Base-by-base conservation (phyloP, 2,797 vertebrate species). In the Rhinichthys osculus region DNA sequence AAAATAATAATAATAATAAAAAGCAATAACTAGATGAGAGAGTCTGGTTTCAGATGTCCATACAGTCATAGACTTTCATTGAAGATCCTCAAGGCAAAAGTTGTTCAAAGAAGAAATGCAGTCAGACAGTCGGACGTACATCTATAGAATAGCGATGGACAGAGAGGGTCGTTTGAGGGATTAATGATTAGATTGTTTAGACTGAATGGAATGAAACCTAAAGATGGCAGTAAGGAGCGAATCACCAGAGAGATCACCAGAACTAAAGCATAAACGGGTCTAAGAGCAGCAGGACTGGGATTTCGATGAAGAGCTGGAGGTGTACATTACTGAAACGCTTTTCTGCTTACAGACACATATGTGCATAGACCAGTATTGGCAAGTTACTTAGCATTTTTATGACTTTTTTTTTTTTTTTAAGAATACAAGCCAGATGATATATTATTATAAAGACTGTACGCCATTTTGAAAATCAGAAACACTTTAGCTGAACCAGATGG, bases 391-490 rank as follows among this genome's bases (percentile, higher is more conserved):
- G 30, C 44, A 23, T 54, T 57, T 71, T 30, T 42, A 19, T 66
- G 11, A 19, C 1, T 17, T 72, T 57, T 72, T 7, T 35, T 8
- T 8, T 27, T 30, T 19, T 66, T 50, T 33, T n/a, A n/a, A 33
- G 59, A 44, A 74, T 27, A 66, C 21, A 66, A 66, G 71, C 33
- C 33, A 77, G 72, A 67, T 67, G 21, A 30, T 57, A 30, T 33
- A 4, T 27, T 27, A 33, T 66, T 17, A 33, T 14, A 76, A 50
- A 9, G 17, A 77, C 59, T 27, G 23, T 27, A 77, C 10, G 1
- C n/a, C 81, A 44, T 59, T 16, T 42, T 72, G 13, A 42, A 47
- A 42, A 72, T n/a, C 81, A 73, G 35, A 82, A 33, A 62, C 54
- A 62, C 38, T 59, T 57, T 2, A 42, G 57, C 17, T 47, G 3